A percentile compares a stretch with the other conserved stretches of the same genome.
phyloP scores from a whole-genome alignment of 30 jellyfish, hydroid and myxozoan species.

The Turritopsis rubra region DNA sequence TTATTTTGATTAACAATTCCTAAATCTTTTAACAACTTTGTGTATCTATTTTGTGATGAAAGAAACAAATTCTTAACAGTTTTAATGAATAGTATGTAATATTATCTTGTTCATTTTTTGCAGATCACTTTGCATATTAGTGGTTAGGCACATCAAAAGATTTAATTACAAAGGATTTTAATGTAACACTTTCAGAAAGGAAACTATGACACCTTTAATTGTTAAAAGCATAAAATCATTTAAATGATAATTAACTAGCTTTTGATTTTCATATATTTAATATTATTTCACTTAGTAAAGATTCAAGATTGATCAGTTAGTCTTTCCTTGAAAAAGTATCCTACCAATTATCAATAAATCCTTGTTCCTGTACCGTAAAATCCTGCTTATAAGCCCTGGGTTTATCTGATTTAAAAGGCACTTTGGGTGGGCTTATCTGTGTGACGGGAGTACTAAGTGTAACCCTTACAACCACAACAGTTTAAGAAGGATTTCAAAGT shows the following conservation, averaged over 20 bases:
- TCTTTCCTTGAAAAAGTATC: not conserved
- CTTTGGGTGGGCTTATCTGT: no score
- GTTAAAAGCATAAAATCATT: not conserved
- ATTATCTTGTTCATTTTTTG: not conserved
- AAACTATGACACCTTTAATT: not conserved
- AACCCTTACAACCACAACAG: no score
- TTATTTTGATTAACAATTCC: not conserved
- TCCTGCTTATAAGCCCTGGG: no score
- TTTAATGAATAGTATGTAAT: not conserved
- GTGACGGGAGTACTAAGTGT: no score
- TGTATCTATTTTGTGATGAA: not conserved
- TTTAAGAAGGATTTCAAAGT: no score
- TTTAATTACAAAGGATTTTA: not conserved
- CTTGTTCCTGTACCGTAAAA: no score
- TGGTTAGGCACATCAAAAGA: not conserved
- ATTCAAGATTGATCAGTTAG: not conserved
- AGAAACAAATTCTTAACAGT: not conserved
- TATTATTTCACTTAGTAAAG: not conserved
- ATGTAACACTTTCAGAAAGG: not conserved
- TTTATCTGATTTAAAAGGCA: no score
- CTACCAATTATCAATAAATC: no score
- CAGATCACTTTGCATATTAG: not conserved
- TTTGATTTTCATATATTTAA: not conserved
- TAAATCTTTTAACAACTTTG: no score
- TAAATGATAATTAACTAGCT: no score